Evolutionary conservation across 64 coral and sea anemone genomes (phyloP), one percentile per base, ranked within the genome.

Genomic region (Porites australiensis): DNA sequence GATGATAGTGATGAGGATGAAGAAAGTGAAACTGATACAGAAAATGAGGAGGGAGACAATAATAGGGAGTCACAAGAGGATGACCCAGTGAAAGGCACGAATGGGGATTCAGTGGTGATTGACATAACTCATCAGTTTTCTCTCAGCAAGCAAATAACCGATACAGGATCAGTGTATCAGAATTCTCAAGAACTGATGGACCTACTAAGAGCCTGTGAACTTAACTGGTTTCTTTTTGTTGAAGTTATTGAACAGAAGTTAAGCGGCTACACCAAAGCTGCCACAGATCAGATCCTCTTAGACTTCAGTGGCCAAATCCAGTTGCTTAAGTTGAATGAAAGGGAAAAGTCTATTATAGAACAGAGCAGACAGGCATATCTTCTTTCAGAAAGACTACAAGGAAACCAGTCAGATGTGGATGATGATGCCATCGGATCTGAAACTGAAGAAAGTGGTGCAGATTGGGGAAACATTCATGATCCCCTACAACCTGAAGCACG

Each of bases 1-100:
- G 79, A 83, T 65, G 78, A 89, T 16, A 64, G 59, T 83, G 13
- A 46, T 1, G 50, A 89, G 54, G 61, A 88, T 44, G 79, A 89
- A 67, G 86, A 89, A 13, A 89, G 92, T 83, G 92, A 94, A 74
- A 82, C 86, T 15, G 93, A 94, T 37, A 77, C 78, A 82, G 86
- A 82, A 63, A 20, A 93, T 94, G 92, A 89, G 6, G 77, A 48
- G 6, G 44, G 8, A 74, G 48, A 86, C 14, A n/a, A 44, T 44
- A 15, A 64, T 7, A 63, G 16, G 66, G 60, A 64, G 3, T 65
- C 5, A 21, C 6, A 69, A 79, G 10, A 16, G 9, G 14, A 86
- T 77, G 23, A 15, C 14, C 23, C 47, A 66, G 73, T 49, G 13
- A 63, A 77, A 22, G 43, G 19, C 10, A 66, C 18, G n/a, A n/a